Evolutionary conservation across 2,797 vertebrate species (phyloP).

Genomic region (Distichodus sexfasciatus): DNA sequence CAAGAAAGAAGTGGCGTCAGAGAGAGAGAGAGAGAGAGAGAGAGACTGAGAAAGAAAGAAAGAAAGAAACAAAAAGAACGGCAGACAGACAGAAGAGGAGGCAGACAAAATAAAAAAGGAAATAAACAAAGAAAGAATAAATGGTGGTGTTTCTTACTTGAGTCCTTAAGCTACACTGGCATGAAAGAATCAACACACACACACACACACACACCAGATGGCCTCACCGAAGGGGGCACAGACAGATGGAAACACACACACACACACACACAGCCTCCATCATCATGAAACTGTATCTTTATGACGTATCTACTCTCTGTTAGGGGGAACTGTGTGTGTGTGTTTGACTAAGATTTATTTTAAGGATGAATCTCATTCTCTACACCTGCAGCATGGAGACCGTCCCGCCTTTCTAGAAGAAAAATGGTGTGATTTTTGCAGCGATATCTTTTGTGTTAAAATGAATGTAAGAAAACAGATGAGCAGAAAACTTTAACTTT

Average conservation of each 20-base stretch:
- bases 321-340: background rate
- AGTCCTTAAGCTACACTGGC: conserved; percentile 23
- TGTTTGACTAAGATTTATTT: too few species aligned
- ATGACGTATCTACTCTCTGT: background rate
- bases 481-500: too few species aligned
- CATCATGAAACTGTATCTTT: background rate
- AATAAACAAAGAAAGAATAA: too few species aligned
- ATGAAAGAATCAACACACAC: conserved; percentile 24
- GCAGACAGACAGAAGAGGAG: background rate
- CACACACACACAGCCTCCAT: background rate
- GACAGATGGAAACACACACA: conserved; percentile 15
- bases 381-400: too few species aligned
- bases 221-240: conserved; percentile 31
- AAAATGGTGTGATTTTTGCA: too few species aligned
- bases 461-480: too few species aligned
- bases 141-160: conserved; percentile 38
- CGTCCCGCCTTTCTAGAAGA: too few species aligned
- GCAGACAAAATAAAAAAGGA: background rate
- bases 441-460: too few species aligned
- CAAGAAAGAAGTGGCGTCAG: too few species aligned
- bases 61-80: background rate
- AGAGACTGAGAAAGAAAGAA: background rate
- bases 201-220: conserved; percentile 28
- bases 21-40: background rate
- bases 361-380: too few species aligned